These are phyloP conservation scores for Bubo blakistoni DNA, from an alignment of 2,113 vertebrate species.

Conservation along the genomic window DNA sequence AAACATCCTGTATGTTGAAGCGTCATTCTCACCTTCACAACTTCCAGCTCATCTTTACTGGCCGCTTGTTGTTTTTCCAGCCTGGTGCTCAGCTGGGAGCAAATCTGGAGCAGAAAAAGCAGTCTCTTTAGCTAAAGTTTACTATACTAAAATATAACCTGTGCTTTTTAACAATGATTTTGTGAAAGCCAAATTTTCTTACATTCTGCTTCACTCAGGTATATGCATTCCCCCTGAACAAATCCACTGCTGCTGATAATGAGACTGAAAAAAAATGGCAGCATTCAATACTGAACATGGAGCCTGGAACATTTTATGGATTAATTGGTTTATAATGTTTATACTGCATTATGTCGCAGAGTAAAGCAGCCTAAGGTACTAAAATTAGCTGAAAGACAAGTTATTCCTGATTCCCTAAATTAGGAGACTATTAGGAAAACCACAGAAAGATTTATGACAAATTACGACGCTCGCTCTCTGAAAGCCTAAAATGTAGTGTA, in stretches of 20 bases:
- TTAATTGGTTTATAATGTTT: background rate
- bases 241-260: background rate
- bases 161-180: background rate
- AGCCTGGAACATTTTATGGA: background rate
- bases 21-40: constrained; percentile 81
- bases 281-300: background rate
- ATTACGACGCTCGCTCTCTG: background rate
- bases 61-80: constrained; percentile 94
- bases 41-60: constrained; percentile 94
- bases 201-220: background rate
- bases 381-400: background rate
- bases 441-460: background rate
- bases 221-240: background rate
- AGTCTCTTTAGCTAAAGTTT: background rate
- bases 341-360: background rate
- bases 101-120: constrained; percentile 82
- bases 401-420: background rate
- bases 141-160: background rate
- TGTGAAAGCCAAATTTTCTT: background rate
- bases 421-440: background rate
- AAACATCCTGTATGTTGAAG: background rate
- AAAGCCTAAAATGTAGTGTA: background rate
- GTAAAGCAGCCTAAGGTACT: background rate
- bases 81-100: constrained; percentile 94
- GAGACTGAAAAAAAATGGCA: background rate